These are phyloP conservation scores for Folsomia manolachei DNA, from an alignment of 2,888 invertebrate genomes.

Conservation along the genomic window DNA sequence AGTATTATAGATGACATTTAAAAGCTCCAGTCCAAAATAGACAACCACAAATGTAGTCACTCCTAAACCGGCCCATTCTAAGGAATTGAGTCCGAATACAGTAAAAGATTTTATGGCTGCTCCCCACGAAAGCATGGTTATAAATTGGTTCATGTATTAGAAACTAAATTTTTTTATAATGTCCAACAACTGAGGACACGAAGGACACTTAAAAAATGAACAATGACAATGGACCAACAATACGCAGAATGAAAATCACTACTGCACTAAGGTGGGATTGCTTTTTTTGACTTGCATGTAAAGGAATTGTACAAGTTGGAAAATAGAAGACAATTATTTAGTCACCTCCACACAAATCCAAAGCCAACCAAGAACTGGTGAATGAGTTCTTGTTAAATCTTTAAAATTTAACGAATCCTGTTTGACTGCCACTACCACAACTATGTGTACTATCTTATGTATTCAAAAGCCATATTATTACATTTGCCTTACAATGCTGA, in stretches of 20 bases:
- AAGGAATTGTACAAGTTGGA: not conserved
- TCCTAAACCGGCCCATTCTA: constrained; percentile 50
- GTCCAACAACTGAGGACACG: not conserved
- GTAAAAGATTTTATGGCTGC: constrained; percentile 50
- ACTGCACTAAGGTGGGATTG: not conserved
- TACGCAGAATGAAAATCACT: not conserved
- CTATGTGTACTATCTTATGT: too few relatives aligned
- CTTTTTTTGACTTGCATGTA: not conserved
- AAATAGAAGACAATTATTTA: not conserved
- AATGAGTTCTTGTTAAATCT: not conserved
- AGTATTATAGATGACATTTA: constrained; percentile 49
- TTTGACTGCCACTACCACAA: not conserved
- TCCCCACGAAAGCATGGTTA: constrained; percentile 47
- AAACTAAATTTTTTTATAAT: too few relatives aligned
- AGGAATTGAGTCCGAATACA: constrained; percentile 46
- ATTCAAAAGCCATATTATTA: too few relatives aligned
- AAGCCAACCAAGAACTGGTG: not conserved
- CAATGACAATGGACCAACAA: not conserved
- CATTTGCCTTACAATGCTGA: too few relatives aligned
- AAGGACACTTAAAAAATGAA: not conserved
- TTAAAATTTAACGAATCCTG: not conserved
- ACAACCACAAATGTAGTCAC: constrained; percentile 48
- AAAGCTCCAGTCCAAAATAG: constrained; percentile 47
- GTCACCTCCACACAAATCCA: not conserved
- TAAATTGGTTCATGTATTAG: not conserved